Evolutionary conservation across 1,140 invertebrate genomes (phyloP), one percentile per base, ranked within the genome.

Genomic region (Papilio glaucus): DNA sequence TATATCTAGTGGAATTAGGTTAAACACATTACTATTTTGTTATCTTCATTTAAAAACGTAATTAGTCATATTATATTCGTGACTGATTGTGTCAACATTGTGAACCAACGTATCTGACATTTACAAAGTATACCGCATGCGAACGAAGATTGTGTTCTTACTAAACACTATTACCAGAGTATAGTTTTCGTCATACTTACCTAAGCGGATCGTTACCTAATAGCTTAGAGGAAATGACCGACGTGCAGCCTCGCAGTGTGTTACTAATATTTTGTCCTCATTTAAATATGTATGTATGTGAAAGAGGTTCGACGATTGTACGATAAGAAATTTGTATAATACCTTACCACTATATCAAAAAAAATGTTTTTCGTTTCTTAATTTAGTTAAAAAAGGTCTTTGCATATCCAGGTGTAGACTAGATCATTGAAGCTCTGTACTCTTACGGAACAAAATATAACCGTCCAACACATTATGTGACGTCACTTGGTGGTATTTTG

Each of bases 151-250:
- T 69, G 33, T 49, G 65, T n/a, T 69, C 42, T 69, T 69, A 37
- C 67, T 49, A 69, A 69, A 69, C 24, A 53, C 67, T 68, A 68
- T 68, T 68, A 68, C 39, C 67, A 33, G 45, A 69, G 67, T 69
- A 49, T 45, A 53, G 45, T 69, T 69, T 69, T 69, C 67, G 67
- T 69, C 67, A 69, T 69, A 69, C 67, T 69, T 69, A 69, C 45
- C 67, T 69, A 69, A 69, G 41, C n/a, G 61, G n/a, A 15, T 62
- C 7, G 67, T 69, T 69, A 69, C 67, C 67, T 69, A 69, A 69
- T 53, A 69, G 29, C 45, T 69, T 53, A 12, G 67, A 69, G 67
- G 67, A 69, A 69, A 69, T 69, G 67, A 69, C 42, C 42, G n/a
- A 53, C 42, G 67, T 68, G 21, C 49, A 57, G 21, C 18, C 49